A percentile compares a stretch with the other conserved stretches of the same genome.
Conservation (phyloP, 2,797 vertebrate species). For the Enteromius unitaeniatus region DNA sequence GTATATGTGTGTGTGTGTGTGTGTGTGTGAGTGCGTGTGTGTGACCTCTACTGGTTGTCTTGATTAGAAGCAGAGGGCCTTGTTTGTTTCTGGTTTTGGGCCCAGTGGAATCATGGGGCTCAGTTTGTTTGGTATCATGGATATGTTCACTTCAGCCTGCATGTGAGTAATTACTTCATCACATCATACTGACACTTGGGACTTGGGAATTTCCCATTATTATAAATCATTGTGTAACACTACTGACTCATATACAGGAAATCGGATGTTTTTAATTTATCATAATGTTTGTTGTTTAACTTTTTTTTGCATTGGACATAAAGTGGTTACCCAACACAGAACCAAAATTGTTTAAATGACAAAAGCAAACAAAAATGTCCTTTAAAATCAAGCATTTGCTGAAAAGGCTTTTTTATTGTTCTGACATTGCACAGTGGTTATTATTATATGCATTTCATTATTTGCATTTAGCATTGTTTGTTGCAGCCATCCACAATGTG, state of each 20-base stretch:
- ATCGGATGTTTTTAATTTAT: background rate
- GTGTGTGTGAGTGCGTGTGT: background rate
- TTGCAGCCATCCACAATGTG: background rate
- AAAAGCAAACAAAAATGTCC: background rate
- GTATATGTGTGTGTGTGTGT: constrained; percentile 14
- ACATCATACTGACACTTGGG: background rate
- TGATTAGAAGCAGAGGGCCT: constrained; percentile 37
- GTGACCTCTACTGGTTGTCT: constrained; percentile 13
- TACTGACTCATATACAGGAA: background rate
- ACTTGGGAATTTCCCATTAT: background rate
- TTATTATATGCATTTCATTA: background rate
- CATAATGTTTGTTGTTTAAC: background rate
- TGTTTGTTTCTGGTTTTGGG: constrained; percentile 35
- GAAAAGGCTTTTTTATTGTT: background rate
- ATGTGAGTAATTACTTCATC: constrained; percentile 9
- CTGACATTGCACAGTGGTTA: background rate
- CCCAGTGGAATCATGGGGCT: constrained; percentile 22
- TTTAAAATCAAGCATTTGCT: background rate
- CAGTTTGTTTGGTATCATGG: constrained; percentile 24
- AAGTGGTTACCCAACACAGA: background rate
- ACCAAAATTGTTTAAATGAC: too few relatives aligned
- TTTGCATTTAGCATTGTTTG: background rate
- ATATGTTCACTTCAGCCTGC: constrained; percentile 6
- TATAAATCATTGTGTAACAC: background rate
- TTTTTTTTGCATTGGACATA: background rate